Percentiles rank a stretch among this genome's conserved stretches.
phyloP scores from a whole-genome alignment of 2,797 vertebrate species.

The Pyrocephalus nanus region DNA sequence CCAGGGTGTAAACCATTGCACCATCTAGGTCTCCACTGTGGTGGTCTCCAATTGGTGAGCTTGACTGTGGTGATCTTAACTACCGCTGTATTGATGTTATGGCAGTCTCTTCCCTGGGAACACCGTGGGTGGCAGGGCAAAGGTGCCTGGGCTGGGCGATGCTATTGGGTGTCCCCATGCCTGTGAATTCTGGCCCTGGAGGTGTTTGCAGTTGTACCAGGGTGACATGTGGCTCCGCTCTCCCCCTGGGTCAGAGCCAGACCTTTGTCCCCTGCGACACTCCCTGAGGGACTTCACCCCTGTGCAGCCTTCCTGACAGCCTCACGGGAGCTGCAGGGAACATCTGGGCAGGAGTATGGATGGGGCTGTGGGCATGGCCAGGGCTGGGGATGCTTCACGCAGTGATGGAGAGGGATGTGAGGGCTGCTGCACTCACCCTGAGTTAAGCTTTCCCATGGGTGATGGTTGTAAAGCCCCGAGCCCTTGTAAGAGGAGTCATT shows the following conservation, averaged over 20 bases:
- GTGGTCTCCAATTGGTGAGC: neutral
- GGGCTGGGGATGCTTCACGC: neutral
- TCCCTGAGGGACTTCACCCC: neutral
- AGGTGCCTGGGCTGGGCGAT: neutral
- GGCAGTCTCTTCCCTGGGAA: neutral
- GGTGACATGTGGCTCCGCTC: rapidly evolving
- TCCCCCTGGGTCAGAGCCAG: neutral
- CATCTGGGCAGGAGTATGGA: neutral
- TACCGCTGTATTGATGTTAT: rapidly evolving
- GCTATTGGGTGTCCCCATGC: neutral
- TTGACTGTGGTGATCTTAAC: neutral
- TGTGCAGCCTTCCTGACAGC: neutral
- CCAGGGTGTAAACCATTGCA: neutral
- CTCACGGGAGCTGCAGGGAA: neutral
- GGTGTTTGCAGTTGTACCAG: rapidly evolving
- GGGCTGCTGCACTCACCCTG: rapidly evolving
- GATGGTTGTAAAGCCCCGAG: neutral
- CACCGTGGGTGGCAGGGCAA: neutral
- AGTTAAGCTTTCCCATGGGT: neutral
- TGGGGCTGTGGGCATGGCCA: neutral
- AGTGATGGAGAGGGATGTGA: neutral
- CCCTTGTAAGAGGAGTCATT: neutral
- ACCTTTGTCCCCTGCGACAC: neutral
- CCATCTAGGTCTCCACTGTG: neutral
- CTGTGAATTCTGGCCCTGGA: neutral